Conservation (phyloP, 2,888 invertebrate genomes). For the Rhopalosiphum nymphaeae region DNA sequence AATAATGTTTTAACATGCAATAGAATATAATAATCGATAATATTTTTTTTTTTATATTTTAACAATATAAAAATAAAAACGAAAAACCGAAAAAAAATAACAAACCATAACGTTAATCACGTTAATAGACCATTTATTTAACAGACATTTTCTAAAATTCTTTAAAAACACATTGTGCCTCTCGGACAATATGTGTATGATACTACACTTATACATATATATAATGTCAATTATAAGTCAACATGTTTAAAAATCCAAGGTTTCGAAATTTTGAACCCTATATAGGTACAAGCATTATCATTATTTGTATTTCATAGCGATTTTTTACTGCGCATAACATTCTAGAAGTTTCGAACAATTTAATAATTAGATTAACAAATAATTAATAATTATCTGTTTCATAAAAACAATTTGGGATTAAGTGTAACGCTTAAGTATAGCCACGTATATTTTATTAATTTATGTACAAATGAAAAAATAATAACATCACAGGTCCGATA, state of each 20-base stretch:
- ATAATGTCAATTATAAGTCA: neutral
- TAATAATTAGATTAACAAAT: neutral
- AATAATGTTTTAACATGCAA: slow-evolving; percentile 12
- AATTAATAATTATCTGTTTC: too few species aligned
- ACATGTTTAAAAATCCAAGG: slow-evolving; percentile 3
- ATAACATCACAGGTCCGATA: too few species aligned
- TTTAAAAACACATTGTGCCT: slow-evolving; percentile 32
- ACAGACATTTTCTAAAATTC: slow-evolving; percentile 57
- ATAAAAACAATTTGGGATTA: too few species aligned
- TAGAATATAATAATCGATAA: neutral
- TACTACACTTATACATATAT: neutral
- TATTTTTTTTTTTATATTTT: neutral
- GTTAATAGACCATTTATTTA: slow-evolving; percentile 56
- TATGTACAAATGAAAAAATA: too few species aligned
- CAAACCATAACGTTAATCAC: slow-evolving; percentile 54
- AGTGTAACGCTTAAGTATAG: too few species aligned
- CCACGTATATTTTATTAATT: too few species aligned
- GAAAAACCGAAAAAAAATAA: slow-evolving; percentile 28
- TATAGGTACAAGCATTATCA: neutral
- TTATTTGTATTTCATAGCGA: neutral
- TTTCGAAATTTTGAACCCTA: slow-evolving; percentile 42
- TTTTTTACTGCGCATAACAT: neutral
- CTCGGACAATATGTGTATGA: slow-evolving; percentile 31
- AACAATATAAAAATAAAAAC: neutral
- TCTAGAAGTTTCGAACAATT: neutral